Evolutionary conservation across 1,140 invertebrate species (phyloP).

Genomic region (Rhagoletis zephyria): DNA sequence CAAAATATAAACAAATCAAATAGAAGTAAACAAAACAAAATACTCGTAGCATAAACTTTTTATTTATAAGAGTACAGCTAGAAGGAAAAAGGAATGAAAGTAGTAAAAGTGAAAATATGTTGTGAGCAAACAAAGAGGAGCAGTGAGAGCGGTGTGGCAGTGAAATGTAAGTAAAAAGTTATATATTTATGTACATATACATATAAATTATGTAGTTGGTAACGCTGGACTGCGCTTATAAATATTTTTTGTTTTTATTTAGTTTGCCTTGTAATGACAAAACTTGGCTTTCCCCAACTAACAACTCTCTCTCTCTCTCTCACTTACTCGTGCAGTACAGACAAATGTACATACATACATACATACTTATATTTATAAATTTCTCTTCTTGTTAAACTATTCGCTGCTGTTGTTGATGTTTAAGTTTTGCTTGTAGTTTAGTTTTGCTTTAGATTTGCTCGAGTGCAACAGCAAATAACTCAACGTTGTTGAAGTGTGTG

Average conservation of each 20-base stretch:
- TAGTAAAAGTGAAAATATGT: conserved; percentile 17
- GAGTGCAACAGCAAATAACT: conserved; percentile 35
- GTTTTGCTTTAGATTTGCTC: conserved; percentile 30
- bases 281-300: not conserved
- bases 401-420: not conserved
- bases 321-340: too few relatives aligned
- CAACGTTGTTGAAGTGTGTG: not conserved
- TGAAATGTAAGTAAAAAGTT: conserved; percentile 1
- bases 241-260: not conserved
- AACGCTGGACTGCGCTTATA: not conserved
- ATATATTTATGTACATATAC: not conserved
- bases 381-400: not conserved
- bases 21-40: not conserved
- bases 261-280: not conserved
- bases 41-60: not conserved
- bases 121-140: not conserved
- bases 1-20: not conserved
- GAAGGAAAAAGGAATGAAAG: not conserved
- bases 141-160: not conserved
- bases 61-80: not conserved
- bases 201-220: conserved; percentile 23
- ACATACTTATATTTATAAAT: not conserved
- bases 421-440: conserved; percentile 32
- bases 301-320: not conserved
- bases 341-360: not conserved